phyloP scores from a whole-genome alignment of 1,140 invertebrate genomes.

The Eufriesea mexicana region DNA sequence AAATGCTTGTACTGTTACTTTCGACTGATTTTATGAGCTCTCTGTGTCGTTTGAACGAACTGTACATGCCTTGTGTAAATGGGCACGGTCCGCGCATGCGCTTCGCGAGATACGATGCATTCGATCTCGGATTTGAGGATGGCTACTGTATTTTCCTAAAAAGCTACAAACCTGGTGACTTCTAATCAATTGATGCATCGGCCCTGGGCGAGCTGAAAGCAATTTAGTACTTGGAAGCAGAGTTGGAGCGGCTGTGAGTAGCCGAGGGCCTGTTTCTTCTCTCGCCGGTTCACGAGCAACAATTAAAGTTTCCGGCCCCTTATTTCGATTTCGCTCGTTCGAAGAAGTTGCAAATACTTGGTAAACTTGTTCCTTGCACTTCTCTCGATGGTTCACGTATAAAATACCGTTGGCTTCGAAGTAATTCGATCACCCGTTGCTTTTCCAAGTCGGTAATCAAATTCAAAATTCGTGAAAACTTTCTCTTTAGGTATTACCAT shows the following conservation, averaged over 20 bases:
- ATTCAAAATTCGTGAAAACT: background rate
- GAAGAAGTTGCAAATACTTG: slow-evolving; percentile 30
- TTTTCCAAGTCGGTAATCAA: background rate
- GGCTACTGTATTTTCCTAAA: background rate
- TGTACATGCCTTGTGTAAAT: background rate
- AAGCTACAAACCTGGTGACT: slow-evolving; percentile 14
- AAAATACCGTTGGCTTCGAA: background rate
- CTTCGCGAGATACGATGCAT: background rate
- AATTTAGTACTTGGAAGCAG: slow-evolving; percentile 29
- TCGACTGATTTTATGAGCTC: too few species aligned
- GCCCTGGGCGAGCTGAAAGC: slow-evolving; percentile 19
- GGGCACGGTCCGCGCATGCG: too few species aligned
- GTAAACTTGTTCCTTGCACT: slow-evolving; percentile 14
- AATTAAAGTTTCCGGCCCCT: slow-evolving; percentile 45
- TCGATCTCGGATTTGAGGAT: background rate
- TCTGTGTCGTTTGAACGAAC: background rate
- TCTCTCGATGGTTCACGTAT: background rate
- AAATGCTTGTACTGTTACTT: too few species aligned
- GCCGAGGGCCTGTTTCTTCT: slow-evolving; percentile 33
- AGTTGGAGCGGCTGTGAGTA: slow-evolving; percentile 6
- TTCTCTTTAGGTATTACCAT: background rate
- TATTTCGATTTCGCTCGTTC: slow-evolving; percentile 16
- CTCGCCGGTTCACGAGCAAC: slow-evolving; percentile 1
- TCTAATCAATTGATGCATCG: slow-evolving; percentile 55
- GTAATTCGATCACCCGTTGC: background rate